Conservation (phyloP, 2,797 vertebrate genomes). For the Calcarius lapponicus region DNA sequence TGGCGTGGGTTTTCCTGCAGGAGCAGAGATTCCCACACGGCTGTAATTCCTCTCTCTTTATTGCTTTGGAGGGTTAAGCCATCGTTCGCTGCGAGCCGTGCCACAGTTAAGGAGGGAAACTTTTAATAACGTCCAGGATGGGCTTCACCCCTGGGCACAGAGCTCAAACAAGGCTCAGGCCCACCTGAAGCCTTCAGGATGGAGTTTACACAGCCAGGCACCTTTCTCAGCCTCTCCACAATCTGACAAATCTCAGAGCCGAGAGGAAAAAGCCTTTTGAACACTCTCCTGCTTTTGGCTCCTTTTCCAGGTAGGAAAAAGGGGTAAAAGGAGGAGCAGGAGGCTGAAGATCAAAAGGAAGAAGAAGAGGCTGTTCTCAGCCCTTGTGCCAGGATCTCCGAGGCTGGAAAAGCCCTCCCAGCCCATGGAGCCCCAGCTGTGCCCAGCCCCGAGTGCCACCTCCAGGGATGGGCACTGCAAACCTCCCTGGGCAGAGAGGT, state of each 20-base stretch:
- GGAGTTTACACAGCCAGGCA: neutral
- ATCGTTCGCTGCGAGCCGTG: neutral
- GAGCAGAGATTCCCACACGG: neutral
- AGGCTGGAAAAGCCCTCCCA: neutral
- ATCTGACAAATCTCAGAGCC: neutral
- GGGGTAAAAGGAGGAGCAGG: neutral
- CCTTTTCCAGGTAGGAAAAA: neutral
- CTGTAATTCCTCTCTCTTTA: constrained; percentile 20
- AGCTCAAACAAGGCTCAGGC: constrained; percentile 26
- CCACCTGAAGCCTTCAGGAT: neutral
- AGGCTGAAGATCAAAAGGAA: rapidly evolving
- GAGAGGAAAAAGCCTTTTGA: neutral
- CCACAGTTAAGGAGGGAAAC: neutral
- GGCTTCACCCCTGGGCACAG: constrained; percentile 16
- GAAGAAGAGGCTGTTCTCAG: too few relatives aligned
- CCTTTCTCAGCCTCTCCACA: neutral
- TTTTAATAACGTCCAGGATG: constrained; percentile 9
- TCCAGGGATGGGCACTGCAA: neutral
- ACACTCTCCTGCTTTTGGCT: neutral
- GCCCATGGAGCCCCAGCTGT: rapidly evolving
- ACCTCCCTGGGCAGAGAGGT: neutral
- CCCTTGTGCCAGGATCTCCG: rapidly evolving
- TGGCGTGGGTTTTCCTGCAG: neutral
- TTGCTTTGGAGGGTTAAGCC: constrained; percentile 31
- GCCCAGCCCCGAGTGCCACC: neutral